phyloP scores from a whole-genome alignment of 30 jellyfish, hydroid and myxozoan species.

The Phacellophora camtschatica region DNA sequence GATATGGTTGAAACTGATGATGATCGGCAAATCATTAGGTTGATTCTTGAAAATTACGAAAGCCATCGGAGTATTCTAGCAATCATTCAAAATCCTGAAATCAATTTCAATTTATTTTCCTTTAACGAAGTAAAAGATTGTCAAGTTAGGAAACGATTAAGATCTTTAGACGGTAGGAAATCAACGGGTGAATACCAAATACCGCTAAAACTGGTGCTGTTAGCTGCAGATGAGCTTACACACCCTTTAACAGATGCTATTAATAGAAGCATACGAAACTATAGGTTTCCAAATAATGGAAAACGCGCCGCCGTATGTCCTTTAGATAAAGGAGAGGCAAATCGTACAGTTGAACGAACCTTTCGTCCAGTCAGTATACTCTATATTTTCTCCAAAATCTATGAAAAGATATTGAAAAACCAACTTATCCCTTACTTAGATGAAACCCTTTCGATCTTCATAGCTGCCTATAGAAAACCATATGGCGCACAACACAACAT shows the following conservation, averaged over 20 bases:
- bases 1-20: too few relatives aligned
- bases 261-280: conserved; percentile 1
- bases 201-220: conserved; percentile 21
- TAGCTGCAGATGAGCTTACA: conserved; percentile 13
- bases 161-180: neutral
- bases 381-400: too few relatives aligned
- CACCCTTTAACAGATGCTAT: conserved; percentile 32
- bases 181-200: too few relatives aligned
- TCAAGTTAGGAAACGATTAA: neutral
- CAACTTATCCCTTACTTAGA: neutral
- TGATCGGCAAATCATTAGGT: too few relatives aligned
- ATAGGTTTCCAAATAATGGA: conserved; percentile 14
- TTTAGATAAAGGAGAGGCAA: conserved; percentile 32
- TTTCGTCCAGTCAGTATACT: conserved; percentile 29
- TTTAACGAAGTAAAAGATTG: too few relatives aligned
- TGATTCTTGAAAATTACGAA: too few relatives aligned
- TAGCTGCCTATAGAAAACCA: conserved; percentile 23
- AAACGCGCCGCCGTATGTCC: conserved; percentile 43
- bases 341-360: conserved; percentile 17
- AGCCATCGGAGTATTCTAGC: too few relatives aligned
- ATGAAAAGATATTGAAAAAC: neutral
- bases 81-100: too few relatives aligned
- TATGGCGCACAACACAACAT: conserved; percentile 12
- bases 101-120: too few relatives aligned
- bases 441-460: too few relatives aligned